Percentiles rank a stretch among this genome's conserved stretches.
Conservation (phyloP, 2,113 vertebrate genomes). For the Pteronura brasiliensis region DNA sequence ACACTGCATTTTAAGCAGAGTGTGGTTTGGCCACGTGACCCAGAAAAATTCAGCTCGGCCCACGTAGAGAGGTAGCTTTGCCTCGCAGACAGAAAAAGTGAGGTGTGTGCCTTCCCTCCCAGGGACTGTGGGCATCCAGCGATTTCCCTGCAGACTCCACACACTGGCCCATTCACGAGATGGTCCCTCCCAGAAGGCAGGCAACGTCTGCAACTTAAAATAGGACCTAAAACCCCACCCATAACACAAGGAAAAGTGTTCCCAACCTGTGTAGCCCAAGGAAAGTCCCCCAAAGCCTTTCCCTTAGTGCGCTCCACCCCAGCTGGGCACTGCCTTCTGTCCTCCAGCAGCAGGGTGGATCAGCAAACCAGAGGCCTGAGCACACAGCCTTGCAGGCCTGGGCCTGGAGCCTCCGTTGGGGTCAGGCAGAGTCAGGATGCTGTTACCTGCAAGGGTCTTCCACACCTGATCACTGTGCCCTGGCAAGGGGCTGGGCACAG, state of each 20-base stretch:
- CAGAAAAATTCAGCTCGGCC: constrained; percentile 62
- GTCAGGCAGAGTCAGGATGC: background rate
- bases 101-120: constrained; percentile 68
- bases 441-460: background rate
- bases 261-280: background rate
- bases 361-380: background rate
- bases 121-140: constrained; percentile 74
- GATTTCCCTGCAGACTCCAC: constrained; percentile 12
- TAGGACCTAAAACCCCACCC: constrained; percentile 24
- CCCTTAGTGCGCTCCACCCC: background rate
- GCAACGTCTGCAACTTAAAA: constrained; percentile 35
- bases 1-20: constrained; percentile 69
- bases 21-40: constrained; percentile 79
- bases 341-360: background rate
- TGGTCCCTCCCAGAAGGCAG: background rate
- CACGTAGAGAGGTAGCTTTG: constrained; percentile 46
- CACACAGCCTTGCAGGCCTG: accelerated
- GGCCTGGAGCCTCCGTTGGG: background rate
- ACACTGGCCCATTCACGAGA: background rate
- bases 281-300: background rate
- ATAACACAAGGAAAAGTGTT: background rate
- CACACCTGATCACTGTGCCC: background rate
- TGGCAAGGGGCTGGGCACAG: background rate
- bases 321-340: background rate
- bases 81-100: constrained; percentile 69